Evolutionary conservation across 2,113 vertebrate species (phyloP).

Genomic region (Tylochromis polylepis): DNA sequence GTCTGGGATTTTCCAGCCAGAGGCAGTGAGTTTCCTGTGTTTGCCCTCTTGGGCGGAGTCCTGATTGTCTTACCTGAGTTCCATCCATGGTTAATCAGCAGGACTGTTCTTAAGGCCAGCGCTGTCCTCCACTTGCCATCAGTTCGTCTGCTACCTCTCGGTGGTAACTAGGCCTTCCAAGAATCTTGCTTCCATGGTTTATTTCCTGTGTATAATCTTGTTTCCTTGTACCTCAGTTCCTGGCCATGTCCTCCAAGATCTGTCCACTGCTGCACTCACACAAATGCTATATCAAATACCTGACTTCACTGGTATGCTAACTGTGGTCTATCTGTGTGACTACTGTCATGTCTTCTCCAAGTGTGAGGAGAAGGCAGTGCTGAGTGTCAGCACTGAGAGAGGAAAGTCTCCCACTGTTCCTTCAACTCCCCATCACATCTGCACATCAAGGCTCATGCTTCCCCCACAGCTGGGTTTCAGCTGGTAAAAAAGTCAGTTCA

Average conservation of each 20-base stretch:
- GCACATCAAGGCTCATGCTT: slow-evolving; percentile 43
- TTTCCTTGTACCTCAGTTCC: not conserved
- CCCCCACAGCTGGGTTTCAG: slow-evolving; percentile 18
- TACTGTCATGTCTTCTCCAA: not conserved
- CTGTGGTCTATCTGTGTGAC: not conserved
- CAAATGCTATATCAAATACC: not conserved
- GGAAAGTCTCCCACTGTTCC: not conserved
- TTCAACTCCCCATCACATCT: slow-evolving; percentile 45
- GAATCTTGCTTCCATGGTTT: not conserved
- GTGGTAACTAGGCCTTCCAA: not conserved
- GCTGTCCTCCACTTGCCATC: not conserved
- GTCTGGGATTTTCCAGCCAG: no score
- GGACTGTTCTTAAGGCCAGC: not conserved
- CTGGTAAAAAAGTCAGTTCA: slow-evolving; percentile 6
- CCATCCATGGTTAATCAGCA: not conserved
- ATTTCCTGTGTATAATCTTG: not conserved
- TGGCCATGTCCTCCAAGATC: not conserved
- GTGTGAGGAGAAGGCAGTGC: not conserved
- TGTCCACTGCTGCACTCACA: not conserved
- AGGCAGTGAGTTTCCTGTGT: not conserved
- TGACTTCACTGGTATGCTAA: not conserved
- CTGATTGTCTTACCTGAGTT: not conserved
- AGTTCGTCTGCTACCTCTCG: accelerated
- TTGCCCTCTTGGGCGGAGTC: not conserved
- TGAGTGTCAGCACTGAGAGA: not conserved